Conservation (phyloP, 2,797 vertebrate genomes). For the Sarcoramphus papa region DNA sequence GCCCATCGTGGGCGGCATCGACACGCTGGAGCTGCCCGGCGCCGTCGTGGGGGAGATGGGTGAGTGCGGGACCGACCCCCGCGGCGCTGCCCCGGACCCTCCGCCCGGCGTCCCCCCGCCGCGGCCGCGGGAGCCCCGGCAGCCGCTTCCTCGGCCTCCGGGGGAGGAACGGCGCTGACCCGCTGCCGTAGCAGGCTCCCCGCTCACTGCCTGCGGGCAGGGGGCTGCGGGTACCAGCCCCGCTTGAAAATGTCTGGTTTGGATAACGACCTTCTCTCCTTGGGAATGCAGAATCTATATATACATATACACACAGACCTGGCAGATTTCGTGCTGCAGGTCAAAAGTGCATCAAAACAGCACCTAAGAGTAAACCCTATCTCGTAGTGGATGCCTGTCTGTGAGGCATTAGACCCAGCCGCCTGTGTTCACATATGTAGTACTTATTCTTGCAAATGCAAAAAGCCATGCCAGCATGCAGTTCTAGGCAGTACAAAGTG, state of each 20-base stretch:
- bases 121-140: neutral
- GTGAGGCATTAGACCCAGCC: neutral
- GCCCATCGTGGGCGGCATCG: slow-evolving; percentile 64
- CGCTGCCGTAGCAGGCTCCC: neutral
- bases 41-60: slow-evolving; percentile 23
- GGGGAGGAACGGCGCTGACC: neutral
- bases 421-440: fast-evolving
- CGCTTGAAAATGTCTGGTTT: fast-evolving
- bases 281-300: fast-evolving
- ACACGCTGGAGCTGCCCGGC: slow-evolving; percentile 61
- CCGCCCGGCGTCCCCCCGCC: neutral
- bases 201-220: neutral
- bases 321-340: neutral
- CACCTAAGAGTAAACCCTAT: fast-evolving
- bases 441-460: fast-evolving
- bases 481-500: neutral
- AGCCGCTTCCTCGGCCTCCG: neutral
- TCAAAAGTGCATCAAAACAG: neutral
- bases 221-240: neutral
- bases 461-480: fast-evolving
- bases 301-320: fast-evolving
- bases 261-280: neutral
- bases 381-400: neutral
- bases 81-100: neutral
- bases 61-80: slow-evolving; percentile 13